These are phyloP conservation scores for Chromoteleia sp. DNA, from an alignment of 2,888 invertebrate genomes.

Conservation along the genomic window DNA sequence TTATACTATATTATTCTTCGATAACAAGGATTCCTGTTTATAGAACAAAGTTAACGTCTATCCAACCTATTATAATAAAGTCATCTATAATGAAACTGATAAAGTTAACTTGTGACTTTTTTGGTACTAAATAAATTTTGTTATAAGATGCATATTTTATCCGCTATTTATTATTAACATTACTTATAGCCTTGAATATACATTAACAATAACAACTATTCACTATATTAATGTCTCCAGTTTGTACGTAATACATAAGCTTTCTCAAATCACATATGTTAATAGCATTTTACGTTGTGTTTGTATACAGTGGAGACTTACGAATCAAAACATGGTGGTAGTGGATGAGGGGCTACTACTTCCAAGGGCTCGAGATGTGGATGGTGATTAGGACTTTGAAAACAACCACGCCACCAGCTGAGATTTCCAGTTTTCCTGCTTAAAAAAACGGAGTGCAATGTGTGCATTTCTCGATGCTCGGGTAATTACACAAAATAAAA, in stretches of 20 bases:
- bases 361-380: slow-evolving; percentile 77
- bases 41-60: too few relatives aligned
- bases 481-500: neutral
- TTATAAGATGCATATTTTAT: too few relatives aligned
- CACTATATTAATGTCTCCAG: neutral
- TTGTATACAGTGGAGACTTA: slow-evolving; percentile 78
- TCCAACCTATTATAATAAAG: too few relatives aligned
- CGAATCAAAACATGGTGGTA: slow-evolving; percentile 83
- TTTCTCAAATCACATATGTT: neutral
- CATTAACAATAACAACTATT: too few relatives aligned
- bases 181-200: too few relatives aligned
- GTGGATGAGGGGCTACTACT: slow-evolving; percentile 81
- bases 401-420: slow-evolving; percentile 82
- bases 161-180: too few relatives aligned
- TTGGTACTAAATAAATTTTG: too few relatives aligned
- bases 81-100: too few relatives aligned
- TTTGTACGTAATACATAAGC: neutral
- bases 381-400: slow-evolving; percentile 79
- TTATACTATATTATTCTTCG: too few relatives aligned
- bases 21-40: too few relatives aligned
- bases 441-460: slow-evolving; percentile 80
- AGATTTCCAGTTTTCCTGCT: slow-evolving; percentile 82
- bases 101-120: too few relatives aligned
- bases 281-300: slow-evolving; percentile 36
- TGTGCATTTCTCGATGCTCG: slow-evolving; percentile 66